Base-by-base conservation (phyloP, 2,113 vertebrate species). In the Piliocolobus tephrosceles region DNA sequence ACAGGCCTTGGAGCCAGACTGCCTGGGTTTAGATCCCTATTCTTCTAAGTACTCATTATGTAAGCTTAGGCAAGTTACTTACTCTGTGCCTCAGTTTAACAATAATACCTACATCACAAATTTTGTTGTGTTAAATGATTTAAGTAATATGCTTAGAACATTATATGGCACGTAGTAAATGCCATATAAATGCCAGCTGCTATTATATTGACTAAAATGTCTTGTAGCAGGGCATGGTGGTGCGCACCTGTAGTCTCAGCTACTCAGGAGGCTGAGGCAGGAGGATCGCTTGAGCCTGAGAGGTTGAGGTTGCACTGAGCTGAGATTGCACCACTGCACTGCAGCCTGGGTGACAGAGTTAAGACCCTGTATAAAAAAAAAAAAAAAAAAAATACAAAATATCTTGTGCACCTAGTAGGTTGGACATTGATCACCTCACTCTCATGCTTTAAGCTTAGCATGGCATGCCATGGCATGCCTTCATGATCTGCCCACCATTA, bases 181-280 rank as follows among this genome's bases (percentile, higher is more conserved):
- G 12, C 47, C 78, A 30, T 55, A 30, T 91, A 96, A 94, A 80
- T 89, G 35, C 40, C n/a, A 73, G 57, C 18, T 80, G 35, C 57
- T 89, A 7, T 81, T 89, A 86, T 35, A 93, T 94, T 90, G 57
- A 86, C 47, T 58, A 93, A 72, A 96, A 64, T 95, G 79, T 82
- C 75, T 92, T 89, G 12, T 91, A 64, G 61, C 61, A 13, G 61
- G 61, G 61, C 27, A 64, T 64, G 61, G 27, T 64, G 61, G 61
- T 30, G 27, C 12, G 2, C 27, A 6, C 61, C 61, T 32, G 27
- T 64, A 64, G 61, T 64, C 61, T 27, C 61, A 64, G 61, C 61
- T 64, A 64, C 61, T 64, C 12, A 2, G 27, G 27, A 64, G 61
- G 61, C 61, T 64, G 61, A 14, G 27, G 61, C 61, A 64, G 30